These are phyloP conservation scores for Aldabrachelys gigantea DNA, from an alignment of 2,113 vertebrate genomes.

Conservation along the genomic window DNA sequence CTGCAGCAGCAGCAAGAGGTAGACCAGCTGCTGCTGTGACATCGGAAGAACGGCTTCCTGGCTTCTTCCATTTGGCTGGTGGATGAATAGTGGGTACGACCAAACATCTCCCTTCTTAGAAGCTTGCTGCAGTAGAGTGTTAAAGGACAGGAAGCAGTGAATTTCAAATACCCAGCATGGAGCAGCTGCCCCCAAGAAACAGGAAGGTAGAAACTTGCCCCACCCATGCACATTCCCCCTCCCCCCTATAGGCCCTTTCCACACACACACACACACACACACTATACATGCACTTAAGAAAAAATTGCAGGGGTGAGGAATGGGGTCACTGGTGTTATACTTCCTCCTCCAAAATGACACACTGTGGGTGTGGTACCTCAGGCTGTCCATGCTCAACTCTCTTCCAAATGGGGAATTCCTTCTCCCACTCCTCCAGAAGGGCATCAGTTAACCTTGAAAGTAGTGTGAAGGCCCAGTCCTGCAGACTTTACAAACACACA, in stretches of 20 bases:
- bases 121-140: fast-evolving
- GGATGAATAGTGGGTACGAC: not conserved
- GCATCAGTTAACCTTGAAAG: not conserved
- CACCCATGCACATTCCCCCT: not conserved
- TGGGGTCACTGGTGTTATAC: not conserved
- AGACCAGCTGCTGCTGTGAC: not conserved
- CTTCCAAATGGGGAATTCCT: not conserved
- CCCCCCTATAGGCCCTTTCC: not conserved
- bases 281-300: not conserved
- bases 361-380: not conserved
- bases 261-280: too few relatives aligned
- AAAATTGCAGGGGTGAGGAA: not conserved
- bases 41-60: not conserved
- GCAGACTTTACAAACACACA: not conserved
- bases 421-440: not conserved
- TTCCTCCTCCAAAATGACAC: not conserved
- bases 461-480: not conserved
- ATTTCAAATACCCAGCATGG: not conserved
- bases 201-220: not conserved
- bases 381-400: not conserved
- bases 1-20: not conserved
- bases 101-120: not conserved
- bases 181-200: not conserved
- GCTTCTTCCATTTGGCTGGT: not conserved
- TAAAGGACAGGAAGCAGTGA: not conserved